A percentile compares a stretch with the other conserved stretches of the same genome.
These are phyloP conservation scores for Copidosoma floridanum DNA, from an alignment of 1,140 invertebrate genomes.

Conservation along the genomic window DNA sequence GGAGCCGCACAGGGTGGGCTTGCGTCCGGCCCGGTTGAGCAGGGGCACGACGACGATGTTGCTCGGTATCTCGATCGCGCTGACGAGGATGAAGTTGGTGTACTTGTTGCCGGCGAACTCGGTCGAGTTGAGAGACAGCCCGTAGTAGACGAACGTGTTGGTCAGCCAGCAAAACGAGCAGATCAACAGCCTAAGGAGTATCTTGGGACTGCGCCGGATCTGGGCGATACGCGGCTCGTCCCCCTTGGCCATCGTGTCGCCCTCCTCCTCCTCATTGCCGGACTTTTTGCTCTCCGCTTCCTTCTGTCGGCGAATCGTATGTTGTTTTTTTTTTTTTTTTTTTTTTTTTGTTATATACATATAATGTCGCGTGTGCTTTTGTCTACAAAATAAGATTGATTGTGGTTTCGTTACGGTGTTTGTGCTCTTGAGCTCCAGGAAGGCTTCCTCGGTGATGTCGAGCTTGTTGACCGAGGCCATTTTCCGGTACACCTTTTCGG, in stretches of 20 bases:
- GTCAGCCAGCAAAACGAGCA: constrained; percentile 71
- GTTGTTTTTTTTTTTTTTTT: too few relatives aligned
- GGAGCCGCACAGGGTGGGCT: constrained; percentile 59
- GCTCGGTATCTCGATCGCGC: constrained; percentile 70
- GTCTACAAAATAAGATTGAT: too few relatives aligned
- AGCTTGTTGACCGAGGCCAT: constrained; percentile 70
- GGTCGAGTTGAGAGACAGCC: constrained; percentile 76
- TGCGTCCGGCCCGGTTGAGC: constrained; percentile 66
- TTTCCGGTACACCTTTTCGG: constrained; percentile 60
- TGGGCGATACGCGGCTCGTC: constrained; percentile 24
- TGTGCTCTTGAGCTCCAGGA: constrained; percentile 52
- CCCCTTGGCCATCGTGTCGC: too few relatives aligned
- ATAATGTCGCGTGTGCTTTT: neutral
- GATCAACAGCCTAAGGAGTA: constrained; percentile 61
- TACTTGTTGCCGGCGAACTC: constrained; percentile 71
- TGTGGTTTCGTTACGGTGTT: too few relatives aligned
- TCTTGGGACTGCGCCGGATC: constrained; percentile 31
- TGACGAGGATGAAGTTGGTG: constrained; percentile 70
- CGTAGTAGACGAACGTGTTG: constrained; percentile 76
- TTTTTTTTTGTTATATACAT: neutral
- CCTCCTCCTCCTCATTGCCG: neutral
- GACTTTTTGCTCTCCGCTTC: neutral
- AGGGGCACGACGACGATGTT: constrained; percentile 66
- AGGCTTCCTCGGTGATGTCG: constrained; percentile 56
- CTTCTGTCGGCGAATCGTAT: too few relatives aligned